Evolutionary conservation across 2,888 invertebrate genomes (phyloP).

Genomic region (Myopa testacea): DNA sequence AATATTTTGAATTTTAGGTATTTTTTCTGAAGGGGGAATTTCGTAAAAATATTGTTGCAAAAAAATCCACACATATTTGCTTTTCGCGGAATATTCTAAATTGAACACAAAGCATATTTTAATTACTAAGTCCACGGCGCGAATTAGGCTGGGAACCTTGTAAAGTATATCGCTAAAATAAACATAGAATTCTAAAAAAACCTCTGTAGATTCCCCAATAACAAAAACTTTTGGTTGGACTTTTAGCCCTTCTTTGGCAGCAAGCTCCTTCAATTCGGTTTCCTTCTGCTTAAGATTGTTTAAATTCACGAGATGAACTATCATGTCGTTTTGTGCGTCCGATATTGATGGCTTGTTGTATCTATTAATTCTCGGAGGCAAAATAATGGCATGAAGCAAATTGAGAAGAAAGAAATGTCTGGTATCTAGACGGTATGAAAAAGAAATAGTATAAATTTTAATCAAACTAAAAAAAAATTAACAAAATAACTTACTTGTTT

Average conservation of each 20-base stretch:
- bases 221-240: constrained; percentile 16
- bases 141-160: constrained; percentile 30
- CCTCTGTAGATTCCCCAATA: constrained; percentile 3
- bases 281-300: no score
- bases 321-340: no score
- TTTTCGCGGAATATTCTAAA: constrained; percentile 38
- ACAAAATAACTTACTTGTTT: neutral
- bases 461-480: neutral
- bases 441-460: constrained; percentile 1
- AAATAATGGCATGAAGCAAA: no score
- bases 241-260: no score
- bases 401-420: no score
- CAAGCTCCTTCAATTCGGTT: no score
- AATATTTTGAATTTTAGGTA: constrained; percentile 34
- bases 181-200: constrained; percentile 6
- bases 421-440: no score
- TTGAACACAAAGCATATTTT: constrained; percentile 36
- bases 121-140: constrained; percentile 34
- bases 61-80: constrained; percentile 41
- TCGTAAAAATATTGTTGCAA: constrained; percentile 37
- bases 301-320: no score
- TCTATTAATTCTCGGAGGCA: no score
- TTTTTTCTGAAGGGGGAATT: constrained; percentile 22
- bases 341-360: no score
- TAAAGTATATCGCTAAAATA: constrained; percentile 27